Evolutionary conservation across 1,140 invertebrate species (phyloP), one percentile per base, ranked within the genome.

Genomic region (Rhopalosiphum padi): DNA sequence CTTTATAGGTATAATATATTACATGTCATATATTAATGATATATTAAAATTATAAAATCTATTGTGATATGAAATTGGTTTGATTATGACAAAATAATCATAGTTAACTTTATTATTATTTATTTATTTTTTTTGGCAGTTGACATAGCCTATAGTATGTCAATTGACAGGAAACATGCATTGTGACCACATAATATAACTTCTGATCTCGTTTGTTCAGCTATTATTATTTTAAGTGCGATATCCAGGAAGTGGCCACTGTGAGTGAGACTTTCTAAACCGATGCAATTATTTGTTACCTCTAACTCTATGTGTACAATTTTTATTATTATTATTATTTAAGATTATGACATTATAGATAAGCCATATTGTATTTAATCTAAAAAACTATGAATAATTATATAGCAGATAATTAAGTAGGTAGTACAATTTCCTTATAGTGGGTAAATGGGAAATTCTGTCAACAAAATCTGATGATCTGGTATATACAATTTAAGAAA

Each of bases 161-260:
- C 82, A 85, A 85, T 93, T 68, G 48, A 85, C 82, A 93, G 91
- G 91, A 93, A 85, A 93, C 91, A 86, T 86, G 77, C 82, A 93
- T 93, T 93, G 91, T 93, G 48, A 55, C 51, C 82, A 86, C 48
- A 93, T 93, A 83, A 92, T 92, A 83, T 83, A 93, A 93, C 82
- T 53, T 51, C 82, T 23, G 37, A 23, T 93, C 48, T 41, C 77
- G 18, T 53, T 93, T 85, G 35, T 92, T 86, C 6, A 41, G 41
- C 82, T 93, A 23, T 85, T 86, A 60, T 85, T 93, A 93, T 93
- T 93, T 86, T 83, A 85, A 93, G 46, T 83, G 35, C 30, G 35
- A 83, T 91, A 53, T 30, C 90, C 90, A 83, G 68, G 46, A 91
- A 90, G 37, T 68, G n/a, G 37, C 41, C 41, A 68, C 53, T 60